Percentiles rank a stretch among this genome's conserved stretches.
Conservation (phyloP, 2,888 invertebrate genomes). For the Pseudococcus longispinus region DNA sequence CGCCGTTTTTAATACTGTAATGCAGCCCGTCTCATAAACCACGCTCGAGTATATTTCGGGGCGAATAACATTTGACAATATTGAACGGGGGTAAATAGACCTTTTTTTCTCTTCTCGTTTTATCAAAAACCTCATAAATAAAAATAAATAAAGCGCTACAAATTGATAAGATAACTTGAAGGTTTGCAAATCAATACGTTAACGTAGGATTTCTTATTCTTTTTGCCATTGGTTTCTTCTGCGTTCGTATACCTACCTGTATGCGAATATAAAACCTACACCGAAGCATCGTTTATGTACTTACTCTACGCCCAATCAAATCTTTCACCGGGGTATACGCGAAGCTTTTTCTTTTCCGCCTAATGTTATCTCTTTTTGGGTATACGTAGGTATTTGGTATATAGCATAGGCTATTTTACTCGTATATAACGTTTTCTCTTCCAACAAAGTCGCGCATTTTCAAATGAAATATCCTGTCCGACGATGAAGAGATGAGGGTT, state of each 20-base stretch:
- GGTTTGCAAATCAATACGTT: conserved; percentile 32
- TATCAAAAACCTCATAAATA: conserved; percentile 35
- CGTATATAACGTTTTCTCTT: neutral
- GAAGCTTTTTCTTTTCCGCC: neutral
- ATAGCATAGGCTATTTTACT: neutral
- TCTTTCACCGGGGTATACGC: neutral
- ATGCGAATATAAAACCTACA: neutral
- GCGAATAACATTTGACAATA: conserved; percentile 15
- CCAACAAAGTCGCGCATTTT: neutral
- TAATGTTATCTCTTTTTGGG: neutral
- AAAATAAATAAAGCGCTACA: conserved; percentile 41
- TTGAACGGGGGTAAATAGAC: neutral
- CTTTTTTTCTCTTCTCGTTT: conserved; percentile 12
- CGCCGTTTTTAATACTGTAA: neutral
- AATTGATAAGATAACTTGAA: conserved; percentile 40
- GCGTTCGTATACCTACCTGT: neutral
- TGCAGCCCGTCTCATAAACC: neutral
- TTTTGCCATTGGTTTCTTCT: neutral
- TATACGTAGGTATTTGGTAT: neutral
- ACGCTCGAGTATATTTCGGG: neutral
- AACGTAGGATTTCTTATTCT: neutral
- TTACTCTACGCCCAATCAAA: neutral
- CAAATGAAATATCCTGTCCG: neutral
- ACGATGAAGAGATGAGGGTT: neutral
- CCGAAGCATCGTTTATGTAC: neutral